These are phyloP conservation scores for Microtus oregoni DNA, from an alignment of 2,113 vertebrate genomes.

Conservation along the genomic window DNA sequence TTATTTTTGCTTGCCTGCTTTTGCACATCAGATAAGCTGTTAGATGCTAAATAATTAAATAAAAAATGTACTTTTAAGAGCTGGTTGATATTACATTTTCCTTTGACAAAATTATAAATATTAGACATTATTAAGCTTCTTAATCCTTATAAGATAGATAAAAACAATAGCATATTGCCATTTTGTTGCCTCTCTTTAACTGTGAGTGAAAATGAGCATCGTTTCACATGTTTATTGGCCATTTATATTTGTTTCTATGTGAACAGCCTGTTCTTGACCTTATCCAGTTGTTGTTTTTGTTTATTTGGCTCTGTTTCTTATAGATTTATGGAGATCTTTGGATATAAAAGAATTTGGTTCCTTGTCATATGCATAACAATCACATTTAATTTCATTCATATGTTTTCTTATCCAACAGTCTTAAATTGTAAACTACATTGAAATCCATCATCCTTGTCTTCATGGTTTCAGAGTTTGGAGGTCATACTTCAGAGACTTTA, in stretches of 20 bases:
- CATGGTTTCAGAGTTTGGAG: slow-evolving; percentile 37
- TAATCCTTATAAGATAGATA: neutral
- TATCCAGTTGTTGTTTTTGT: slow-evolving; percentile 27
- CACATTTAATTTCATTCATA: slow-evolving; percentile 39
- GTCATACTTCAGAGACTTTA: slow-evolving; percentile 27
- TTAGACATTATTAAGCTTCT: neutral
- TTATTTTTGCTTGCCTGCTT: slow-evolving; percentile 38
- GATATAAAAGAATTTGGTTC: slow-evolving; percentile 59
- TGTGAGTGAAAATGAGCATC: slow-evolving; percentile 2
- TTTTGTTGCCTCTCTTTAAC: slow-evolving; percentile 44
- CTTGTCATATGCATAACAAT: slow-evolving; percentile 52
- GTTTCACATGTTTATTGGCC: slow-evolving; percentile 59
- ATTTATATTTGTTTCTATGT: slow-evolving; percentile 59
- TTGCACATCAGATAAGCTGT: slow-evolving; percentile 27
- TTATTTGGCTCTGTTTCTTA: slow-evolving; percentile 58
- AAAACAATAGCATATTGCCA: slow-evolving; percentile 34
- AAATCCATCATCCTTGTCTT: slow-evolving; percentile 37
- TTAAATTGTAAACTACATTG: slow-evolving; percentile 25
- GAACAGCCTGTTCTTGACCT: slow-evolving; percentile 54
- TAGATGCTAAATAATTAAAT: neutral
- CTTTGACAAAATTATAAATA: neutral
- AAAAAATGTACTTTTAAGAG: slow-evolving; percentile 24
- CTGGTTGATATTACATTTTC: neutral
- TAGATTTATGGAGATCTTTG: slow-evolving; percentile 56
- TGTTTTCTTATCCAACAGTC: neutral